phyloP scores from a whole-genome alignment of 2,797 vertebrate species.

The Halcyon badia region DNA sequence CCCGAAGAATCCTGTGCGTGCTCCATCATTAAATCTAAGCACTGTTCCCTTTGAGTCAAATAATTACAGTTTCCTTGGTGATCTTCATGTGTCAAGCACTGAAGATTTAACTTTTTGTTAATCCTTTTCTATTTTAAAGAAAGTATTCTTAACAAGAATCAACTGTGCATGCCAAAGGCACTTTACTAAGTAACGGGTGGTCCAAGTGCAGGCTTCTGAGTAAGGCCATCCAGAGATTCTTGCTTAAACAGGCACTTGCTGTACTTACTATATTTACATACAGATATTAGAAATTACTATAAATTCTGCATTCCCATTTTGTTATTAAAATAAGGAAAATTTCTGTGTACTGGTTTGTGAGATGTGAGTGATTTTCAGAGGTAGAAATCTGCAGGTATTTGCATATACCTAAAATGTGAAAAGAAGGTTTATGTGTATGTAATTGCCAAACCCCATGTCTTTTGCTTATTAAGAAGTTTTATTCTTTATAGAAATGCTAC shows the following conservation, averaged over 20 bases:
- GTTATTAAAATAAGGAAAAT: neutral
- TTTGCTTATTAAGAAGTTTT: neutral
- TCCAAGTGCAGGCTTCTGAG: neutral
- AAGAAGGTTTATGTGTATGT: neutral
- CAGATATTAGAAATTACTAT: neutral
- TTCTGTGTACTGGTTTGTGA: neutral
- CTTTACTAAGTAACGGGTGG: constrained; percentile 2
- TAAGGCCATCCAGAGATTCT: neutral
- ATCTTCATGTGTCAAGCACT: constrained; percentile 28
- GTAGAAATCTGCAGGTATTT: neutral
- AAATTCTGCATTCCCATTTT: neutral
- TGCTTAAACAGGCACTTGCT: neutral
- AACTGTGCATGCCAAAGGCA: neutral
- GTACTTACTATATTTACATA: neutral
- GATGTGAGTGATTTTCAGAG: neutral
- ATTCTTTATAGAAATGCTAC: neutral
- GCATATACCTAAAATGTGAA: neutral
- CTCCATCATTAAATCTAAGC: neutral
- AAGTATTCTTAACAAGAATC: neutral
- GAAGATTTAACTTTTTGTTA: constrained; percentile 46
- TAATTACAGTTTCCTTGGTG: constrained; percentile 68
- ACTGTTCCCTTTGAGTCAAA: neutral
- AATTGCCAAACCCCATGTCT: neutral
- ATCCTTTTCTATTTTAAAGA: constrained; percentile 40
- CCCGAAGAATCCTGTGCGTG: neutral